phyloP scores from a whole-genome alignment of 2,113 vertebrate genomes.

The Natator depressus region DNA sequence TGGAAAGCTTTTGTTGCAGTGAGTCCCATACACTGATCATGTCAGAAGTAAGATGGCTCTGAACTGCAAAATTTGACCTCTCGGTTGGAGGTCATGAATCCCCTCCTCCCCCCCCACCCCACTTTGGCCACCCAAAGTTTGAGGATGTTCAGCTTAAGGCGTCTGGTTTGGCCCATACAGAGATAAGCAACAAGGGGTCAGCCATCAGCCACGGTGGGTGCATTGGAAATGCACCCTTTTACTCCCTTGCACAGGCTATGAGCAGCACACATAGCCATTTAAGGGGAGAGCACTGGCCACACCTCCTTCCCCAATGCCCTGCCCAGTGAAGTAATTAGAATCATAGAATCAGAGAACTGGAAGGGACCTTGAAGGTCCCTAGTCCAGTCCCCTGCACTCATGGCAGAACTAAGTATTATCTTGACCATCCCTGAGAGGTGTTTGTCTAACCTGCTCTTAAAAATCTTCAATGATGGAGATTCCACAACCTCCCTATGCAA shows the following conservation, averaged over 20 bases:
- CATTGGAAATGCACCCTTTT: neutral
- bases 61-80: accelerated
- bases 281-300: accelerated
- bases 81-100: neutral
- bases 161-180: neutral
- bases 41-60: neutral
- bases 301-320: too few species aligned
- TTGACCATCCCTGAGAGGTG: too few species aligned
- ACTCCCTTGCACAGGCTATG: neutral
- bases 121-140: neutral
- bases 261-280: accelerated
- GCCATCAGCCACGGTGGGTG: neutral
- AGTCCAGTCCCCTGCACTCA: too few species aligned
- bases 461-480: too few species aligned
- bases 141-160: neutral
- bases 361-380: too few species aligned
- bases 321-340: too few species aligned
- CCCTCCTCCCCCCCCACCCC: neutral
- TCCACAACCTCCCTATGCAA: too few species aligned
- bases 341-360: too few species aligned
- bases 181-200: neutral
- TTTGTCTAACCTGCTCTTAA: too few species aligned
- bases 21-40: neutral
- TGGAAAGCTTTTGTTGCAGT: constrained; percentile 20
- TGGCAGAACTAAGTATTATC: too few species aligned